Evolutionary conservation across 2,797 vertebrate genomes (phyloP), one percentile per base, ranked within the genome.

Genomic region (Rousettus madagascariensis): DNA sequence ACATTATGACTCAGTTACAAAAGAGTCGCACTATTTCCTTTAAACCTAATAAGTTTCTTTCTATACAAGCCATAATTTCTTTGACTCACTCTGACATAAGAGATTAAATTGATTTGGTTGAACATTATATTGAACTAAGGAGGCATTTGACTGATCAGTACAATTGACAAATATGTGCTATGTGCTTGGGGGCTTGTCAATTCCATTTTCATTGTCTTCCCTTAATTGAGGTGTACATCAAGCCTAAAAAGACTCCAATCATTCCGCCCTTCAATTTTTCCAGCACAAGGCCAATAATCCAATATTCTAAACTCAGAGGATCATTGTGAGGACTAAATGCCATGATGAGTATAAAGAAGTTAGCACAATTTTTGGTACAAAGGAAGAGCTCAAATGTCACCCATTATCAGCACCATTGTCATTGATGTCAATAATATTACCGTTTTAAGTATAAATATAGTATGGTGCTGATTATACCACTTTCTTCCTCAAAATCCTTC

Each of bases 81-180:
- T 43, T 9, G 3, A 41, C 77, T 78, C 5, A 5, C 79, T 36
- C 53, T 19, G 71, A 86, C 43, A 46, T 43, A 77, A 84, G 43
- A 61, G 49, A 85, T 84, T 87, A 80, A 30, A 82, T 36, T n/a
- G 79, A 86, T 59, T 33, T 63, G 22, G 53, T 30, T 53, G 86
- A 85, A 69, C 13, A 4, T 57, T 80, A 91, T 84, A 57, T 53
- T 63, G 49, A 91, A 49, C 83, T 41, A 33, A 72, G 66, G 86
- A 72, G 43, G 19, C 69, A 9, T 72, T 20, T 77, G 55, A 33
- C 51, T 33, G 57, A 63, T 46, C 69, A 30, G 84, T 20, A 75
- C 82, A 75, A 91, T 6, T 22, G 78, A 75, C 61, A 49, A 65
- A 78, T 6, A 30, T 1, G 4, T n/a, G 19, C 66, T 57, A 2